Evolutionary conservation across 2,888 invertebrate species (phyloP), one percentile per base, ranked within the genome.

Genomic region (Aporophyla lueneburgensis): DNA sequence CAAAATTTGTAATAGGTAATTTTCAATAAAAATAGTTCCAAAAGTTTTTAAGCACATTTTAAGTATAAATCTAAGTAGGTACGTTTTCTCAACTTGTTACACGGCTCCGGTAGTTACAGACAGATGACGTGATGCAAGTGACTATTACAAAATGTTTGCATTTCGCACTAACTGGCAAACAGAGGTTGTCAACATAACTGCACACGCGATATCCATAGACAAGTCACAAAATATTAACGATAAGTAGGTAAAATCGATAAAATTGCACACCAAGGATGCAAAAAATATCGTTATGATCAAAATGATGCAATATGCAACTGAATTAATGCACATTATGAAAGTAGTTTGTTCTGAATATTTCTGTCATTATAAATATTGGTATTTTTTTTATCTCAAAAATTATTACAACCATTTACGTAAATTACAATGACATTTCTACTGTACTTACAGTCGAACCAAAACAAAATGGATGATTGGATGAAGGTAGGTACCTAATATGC

Each of bases 101-200:
- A 88, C 70, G 12, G 62, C 68, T 78, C 2, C 53, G 63, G 46
- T 63, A 58, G 62, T 71, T 65, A 65, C n/a, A 51, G 43, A 54
- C 62, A 68, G 51, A 68, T 19, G 27, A 46, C 53, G 56, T 86
- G 73, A 74, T 65, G 80, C 76, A 88, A 88, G 76, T 69, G 58
- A 56, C 51, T 54, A 43, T 87, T 88, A 69, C 87, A 80, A 84
- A 77, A 88, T 82, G 65, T 69, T 59, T 76, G 72, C 46, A 65
- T 74, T 80, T 71, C 81, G 58, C 76, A 76, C 70, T 61, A 65
- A 72, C 66, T 68, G 33, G 19, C 70, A 21, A 56, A 12, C 21
- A 76, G 66, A 72, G 61, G 40, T 74, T 65, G 84, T 76, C 75
- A 83, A 71, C 66, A 21, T 71, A 40, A 70, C 16, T 54, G 59